Base-by-base conservation (phyloP, 1,140 invertebrate species). In the Venturia canescens region DNA sequence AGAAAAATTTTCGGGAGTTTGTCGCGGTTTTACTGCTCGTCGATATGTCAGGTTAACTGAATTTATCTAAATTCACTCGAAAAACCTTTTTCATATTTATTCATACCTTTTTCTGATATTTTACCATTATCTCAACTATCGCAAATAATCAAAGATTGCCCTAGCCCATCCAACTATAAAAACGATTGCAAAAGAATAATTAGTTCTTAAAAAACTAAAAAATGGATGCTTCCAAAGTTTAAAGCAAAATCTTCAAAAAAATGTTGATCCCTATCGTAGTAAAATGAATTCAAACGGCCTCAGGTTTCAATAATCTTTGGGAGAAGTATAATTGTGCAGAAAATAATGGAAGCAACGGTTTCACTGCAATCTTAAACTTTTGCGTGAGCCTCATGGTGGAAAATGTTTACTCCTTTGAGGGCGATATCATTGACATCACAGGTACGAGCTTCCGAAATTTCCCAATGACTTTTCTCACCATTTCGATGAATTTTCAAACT, bases 391-490 rank as follows among this genome's bases (percentile, higher is more conserved):
- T 79, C 0, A 87, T 90, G 21, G 83, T 89, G 7, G 83, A 88
- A 13, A 82, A 83, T 23, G 84, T 91, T 38, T 88, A 87, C 26
- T 23, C n/a, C 0, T 86, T 21, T 11, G 80, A 83, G 0, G 90
- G 90, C 3, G 90, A 91, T 34, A 57, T 91, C 63, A 6, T 90
- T 0, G 80, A 82, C 29, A 48, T 50, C 26, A 13, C 53, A 57
- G 18, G 53, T 57, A 57, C 18, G 9, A 57, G 4, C 21, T 57
- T 18, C 9, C 18, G 6, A 57, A 18, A 57, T 1, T n/a, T 57
- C 21, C 7, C 11, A 5, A n/a, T n/a, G 1, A 57, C 21, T 57
- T n/a, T n/a, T n/a, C n/a, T n/a, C n/a, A 1, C 4, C n/a, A 21
- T n/a, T 57, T 57, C 38, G 11, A 4, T 11, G 1, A 44, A 57